These are phyloP conservation scores for Diaperis boleti DNA, from an alignment of 2,888 invertebrate species.

Conservation along the genomic window DNA sequence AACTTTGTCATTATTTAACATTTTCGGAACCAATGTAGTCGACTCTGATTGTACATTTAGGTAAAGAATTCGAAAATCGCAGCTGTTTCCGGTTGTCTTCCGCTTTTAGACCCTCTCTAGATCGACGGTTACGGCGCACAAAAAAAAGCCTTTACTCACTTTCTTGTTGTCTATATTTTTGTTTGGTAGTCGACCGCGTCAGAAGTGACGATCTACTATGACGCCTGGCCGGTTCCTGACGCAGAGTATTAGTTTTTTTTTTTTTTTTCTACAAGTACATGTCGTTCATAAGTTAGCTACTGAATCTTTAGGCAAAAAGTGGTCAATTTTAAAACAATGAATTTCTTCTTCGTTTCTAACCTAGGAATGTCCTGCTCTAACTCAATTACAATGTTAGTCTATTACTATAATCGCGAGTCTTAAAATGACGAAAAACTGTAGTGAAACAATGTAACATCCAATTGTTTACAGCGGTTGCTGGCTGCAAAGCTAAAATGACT, in stretches of 20 bases:
- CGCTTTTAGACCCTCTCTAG: background rate
- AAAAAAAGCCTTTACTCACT: background rate
- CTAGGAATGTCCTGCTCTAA: too few species aligned
- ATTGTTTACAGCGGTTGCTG: too few species aligned
- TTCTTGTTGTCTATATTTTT: background rate
- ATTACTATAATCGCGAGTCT: too few species aligned
- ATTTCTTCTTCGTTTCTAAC: too few species aligned
- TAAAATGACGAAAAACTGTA: too few species aligned
- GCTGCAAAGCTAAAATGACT: too few species aligned
- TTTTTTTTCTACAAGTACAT: too few species aligned
- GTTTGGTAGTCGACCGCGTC: conserved; percentile 3
- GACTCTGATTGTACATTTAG: background rate
- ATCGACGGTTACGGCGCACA: background rate
- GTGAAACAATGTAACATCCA: too few species aligned
- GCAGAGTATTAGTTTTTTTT: conserved; percentile 8
- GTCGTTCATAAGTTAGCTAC: too few species aligned
- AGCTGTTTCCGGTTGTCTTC: conserved; percentile 24
- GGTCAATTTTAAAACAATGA: too few species aligned
- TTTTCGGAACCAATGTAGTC: background rate
- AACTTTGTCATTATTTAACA: conserved; percentile 3
- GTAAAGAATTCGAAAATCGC: conserved; percentile 21
- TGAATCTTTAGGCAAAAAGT: too few species aligned
- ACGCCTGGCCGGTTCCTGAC: background rate
- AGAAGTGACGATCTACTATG: background rate
- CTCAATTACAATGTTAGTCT: too few species aligned